Evolutionary conservation across 2,113 vertebrate genomes (phyloP).

Genomic region (Tupaia tana): DNA sequence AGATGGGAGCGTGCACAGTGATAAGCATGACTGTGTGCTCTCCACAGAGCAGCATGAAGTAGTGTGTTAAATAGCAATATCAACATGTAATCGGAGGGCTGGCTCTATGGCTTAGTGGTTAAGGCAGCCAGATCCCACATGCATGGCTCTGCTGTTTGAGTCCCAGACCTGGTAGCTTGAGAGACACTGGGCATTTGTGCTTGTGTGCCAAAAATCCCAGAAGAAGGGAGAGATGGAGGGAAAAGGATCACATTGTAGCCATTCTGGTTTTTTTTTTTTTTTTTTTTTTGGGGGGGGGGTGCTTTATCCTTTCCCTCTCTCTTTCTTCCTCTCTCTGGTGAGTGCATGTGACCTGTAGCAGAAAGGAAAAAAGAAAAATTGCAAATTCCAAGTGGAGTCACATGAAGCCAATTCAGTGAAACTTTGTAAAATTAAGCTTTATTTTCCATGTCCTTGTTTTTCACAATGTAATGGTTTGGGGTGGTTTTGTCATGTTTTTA

Average conservation of each 20-base stretch:
- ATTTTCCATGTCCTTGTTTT: background rate
- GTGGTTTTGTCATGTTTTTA: background rate
- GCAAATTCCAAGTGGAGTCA: constrained; percentile 5
- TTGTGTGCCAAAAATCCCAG: background rate
- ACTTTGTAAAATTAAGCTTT: background rate
- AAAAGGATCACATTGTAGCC: too few relatives aligned
- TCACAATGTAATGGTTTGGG: background rate
- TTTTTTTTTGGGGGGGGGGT: too few relatives aligned
- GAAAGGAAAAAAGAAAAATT: background rate
- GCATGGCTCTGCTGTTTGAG: too few relatives aligned
- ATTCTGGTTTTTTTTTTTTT: too few relatives aligned
- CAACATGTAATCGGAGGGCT: background rate
- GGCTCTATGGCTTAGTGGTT: too few relatives aligned
- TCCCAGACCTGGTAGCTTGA: too few relatives aligned
- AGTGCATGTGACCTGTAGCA: too few relatives aligned
- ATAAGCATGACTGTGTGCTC: background rate
- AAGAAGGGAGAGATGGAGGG: too few relatives aligned
- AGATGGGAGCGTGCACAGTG: background rate
- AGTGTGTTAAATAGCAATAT: background rate
- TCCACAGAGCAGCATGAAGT: background rate
- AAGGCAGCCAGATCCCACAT: too few relatives aligned
- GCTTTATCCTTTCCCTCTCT: too few relatives aligned
- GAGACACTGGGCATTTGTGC: background rate
- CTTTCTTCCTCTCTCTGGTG: too few relatives aligned
- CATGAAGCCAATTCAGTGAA: background rate